Conservation (phyloP, 2,888 invertebrate genomes). For the Glyphotaelius pellucidus region DNA sequence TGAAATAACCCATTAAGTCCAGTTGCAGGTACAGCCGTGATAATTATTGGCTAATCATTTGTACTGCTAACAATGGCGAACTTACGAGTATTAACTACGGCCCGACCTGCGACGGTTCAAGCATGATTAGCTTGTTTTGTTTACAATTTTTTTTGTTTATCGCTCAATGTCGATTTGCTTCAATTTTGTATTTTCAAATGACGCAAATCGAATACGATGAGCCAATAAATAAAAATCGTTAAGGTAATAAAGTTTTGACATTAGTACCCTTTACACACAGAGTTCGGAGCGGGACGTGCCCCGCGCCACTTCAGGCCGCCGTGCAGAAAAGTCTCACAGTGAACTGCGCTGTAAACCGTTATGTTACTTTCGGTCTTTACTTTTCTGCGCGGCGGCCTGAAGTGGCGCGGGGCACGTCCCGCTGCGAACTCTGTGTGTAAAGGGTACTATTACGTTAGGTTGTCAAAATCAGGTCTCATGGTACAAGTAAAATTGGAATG, state of each 20-base stretch:
- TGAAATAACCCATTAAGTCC: background rate
- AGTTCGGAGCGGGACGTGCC: too few relatives aligned
- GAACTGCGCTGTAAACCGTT: too few relatives aligned
- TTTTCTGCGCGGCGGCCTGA: too few relatives aligned
- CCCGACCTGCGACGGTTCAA: background rate
- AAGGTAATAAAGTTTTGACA: background rate
- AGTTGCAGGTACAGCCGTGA: background rate
- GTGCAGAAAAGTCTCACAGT: too few relatives aligned
- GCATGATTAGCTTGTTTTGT: background rate
- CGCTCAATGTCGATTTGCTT: background rate
- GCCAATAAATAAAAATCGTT: background rate
- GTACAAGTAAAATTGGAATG: background rate
- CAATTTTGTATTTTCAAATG: background rate
- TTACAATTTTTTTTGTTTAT: too few relatives aligned
- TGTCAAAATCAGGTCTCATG: background rate
- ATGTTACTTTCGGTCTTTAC: too few relatives aligned
- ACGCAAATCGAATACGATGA: background rate
- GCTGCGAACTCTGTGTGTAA: too few relatives aligned
- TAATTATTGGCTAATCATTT: slow-evolving; percentile 28
- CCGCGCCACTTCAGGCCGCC: too few relatives aligned
- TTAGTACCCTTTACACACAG: too few relatives aligned
- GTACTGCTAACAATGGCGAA: slow-evolving; percentile 8
- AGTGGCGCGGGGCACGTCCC: too few relatives aligned
- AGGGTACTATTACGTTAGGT: too few relatives aligned
- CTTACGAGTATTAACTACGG: slow-evolving; percentile 22